Evolutionary conservation across 1,140 invertebrate genomes (phyloP).

Genomic region (Ephestia elutella): DNA sequence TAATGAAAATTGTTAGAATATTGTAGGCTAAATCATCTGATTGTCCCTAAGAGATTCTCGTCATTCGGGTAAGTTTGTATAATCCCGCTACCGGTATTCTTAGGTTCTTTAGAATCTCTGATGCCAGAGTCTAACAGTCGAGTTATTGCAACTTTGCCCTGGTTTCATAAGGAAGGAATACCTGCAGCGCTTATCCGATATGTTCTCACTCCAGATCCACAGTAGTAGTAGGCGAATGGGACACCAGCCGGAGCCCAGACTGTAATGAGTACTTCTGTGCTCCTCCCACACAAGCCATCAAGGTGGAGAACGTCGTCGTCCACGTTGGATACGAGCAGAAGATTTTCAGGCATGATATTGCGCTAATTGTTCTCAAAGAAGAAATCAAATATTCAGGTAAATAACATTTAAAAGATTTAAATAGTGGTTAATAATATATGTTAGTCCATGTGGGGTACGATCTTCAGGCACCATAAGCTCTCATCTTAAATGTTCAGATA

Average conservation of each 20-base stretch:
- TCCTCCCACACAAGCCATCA: constrained; percentile 77
- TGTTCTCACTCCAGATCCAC: constrained; percentile 66
- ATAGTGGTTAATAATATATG: not conserved
- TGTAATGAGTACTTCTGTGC: constrained; percentile 81
- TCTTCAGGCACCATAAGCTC: too few relatives aligned
- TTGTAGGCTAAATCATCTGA: too few relatives aligned
- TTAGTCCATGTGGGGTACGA: not conserved
- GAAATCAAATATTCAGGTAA: constrained; percentile 81
- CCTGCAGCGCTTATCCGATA: too few relatives aligned
- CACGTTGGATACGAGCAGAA: constrained; percentile 81
- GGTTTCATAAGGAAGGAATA: too few relatives aligned
- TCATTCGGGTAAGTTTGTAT: too few relatives aligned
- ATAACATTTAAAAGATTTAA: constrained; percentile 10
- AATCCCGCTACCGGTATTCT: too few relatives aligned
- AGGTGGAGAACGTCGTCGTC: constrained; percentile 79
- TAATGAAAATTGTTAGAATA: too few relatives aligned
- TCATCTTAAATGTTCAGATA: too few relatives aligned
- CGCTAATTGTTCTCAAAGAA: constrained; percentile 77
- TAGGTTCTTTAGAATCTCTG: too few relatives aligned
- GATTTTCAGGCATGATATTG: constrained; percentile 81
- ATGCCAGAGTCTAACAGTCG: too few relatives aligned
- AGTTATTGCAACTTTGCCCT: too few relatives aligned
- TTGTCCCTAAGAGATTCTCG: too few relatives aligned
- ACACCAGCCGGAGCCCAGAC: constrained; percentile 77
- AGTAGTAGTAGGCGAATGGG: constrained; percentile 80